A percentile compares a stretch with the other conserved stretches of the same genome.
Evolutionary conservation across 2,888 invertebrate genomes (phyloP).

Genomic region (Leucophenga maculata): DNA sequence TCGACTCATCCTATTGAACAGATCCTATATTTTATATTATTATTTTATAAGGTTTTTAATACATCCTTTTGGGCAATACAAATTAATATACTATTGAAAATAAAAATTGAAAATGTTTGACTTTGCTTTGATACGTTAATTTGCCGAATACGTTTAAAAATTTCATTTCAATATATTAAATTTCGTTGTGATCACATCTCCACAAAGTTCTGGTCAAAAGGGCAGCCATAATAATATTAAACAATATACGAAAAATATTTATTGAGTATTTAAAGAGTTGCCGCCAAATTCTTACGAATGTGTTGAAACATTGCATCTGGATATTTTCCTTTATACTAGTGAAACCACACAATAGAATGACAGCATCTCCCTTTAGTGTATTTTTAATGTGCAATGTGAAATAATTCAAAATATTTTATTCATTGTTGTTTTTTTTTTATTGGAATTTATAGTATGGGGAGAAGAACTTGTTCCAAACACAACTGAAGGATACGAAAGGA

Average conservation of each 20-base stretch:
- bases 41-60: too few species aligned
- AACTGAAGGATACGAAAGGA: neutral
- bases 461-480: neutral
- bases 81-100: too few species aligned
- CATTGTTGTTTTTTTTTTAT: neutral
- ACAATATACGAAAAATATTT: neutral
- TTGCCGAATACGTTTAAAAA: too few species aligned
- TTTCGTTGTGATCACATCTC: too few species aligned
- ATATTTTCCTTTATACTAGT: neutral
- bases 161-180: too few species aligned
- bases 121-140: too few species aligned
- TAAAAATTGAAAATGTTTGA: too few species aligned
- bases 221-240: neutral
- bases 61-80: too few species aligned
- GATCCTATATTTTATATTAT: too few species aligned
- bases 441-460: neutral
- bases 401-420: neutral
- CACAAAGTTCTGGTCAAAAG: neutral
- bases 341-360: slow-evolving; percentile 3
- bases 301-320: neutral
- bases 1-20: too few species aligned
- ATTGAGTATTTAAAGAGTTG: neutral
- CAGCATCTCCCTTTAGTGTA: neutral
- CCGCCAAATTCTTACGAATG: neutral
- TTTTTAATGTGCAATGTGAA: neutral